Evolutionary conservation across 2,113 vertebrate genomes (phyloP).

Genomic region (Symphodus melops): DNA sequence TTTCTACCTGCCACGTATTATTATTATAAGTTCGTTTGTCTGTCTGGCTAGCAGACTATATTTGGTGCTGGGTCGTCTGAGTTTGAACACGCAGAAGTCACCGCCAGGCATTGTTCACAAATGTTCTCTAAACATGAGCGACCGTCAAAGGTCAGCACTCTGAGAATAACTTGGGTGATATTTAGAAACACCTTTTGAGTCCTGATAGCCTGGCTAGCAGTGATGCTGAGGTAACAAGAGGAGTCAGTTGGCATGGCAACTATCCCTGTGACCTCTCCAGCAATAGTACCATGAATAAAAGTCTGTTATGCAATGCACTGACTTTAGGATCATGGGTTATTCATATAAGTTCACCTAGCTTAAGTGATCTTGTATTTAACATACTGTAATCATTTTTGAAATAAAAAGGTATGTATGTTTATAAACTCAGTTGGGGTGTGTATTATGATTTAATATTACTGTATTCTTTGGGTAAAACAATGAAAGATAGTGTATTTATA

Average conservation of each 20-base stretch:
- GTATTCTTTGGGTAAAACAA: too few relatives aligned
- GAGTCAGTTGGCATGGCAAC: constrained; percentile 59
- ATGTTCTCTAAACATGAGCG: constrained; percentile 72
- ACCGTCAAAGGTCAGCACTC: constrained; percentile 70
- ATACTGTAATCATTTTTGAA: background rate
- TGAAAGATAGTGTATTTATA: too few relatives aligned
- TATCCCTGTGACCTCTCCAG: constrained; percentile 50
- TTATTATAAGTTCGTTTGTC: background rate
- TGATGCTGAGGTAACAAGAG: constrained; percentile 61
- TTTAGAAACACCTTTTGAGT: constrained; percentile 71
- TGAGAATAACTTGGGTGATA: constrained; percentile 73
- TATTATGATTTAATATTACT: too few relatives aligned
- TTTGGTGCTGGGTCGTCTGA: background rate
- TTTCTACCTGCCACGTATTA: constrained; percentile 3
- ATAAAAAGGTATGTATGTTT: background rate
- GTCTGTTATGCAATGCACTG: constrained; percentile 47
- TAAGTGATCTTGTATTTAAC: constrained; percentile 12
- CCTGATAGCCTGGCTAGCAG: constrained; percentile 27
- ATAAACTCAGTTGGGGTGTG: background rate
- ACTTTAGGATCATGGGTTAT: constrained; percentile 34
- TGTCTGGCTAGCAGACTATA: too few relatives aligned
- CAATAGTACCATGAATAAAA: constrained; percentile 45
- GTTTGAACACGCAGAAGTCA: constrained; percentile 40
- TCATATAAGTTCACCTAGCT: constrained; percentile 19
- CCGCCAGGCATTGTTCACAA: constrained; percentile 63